phyloP scores from a whole-genome alignment of 2,888 invertebrate species.

The Agonopterix alstromeriana region DNA sequence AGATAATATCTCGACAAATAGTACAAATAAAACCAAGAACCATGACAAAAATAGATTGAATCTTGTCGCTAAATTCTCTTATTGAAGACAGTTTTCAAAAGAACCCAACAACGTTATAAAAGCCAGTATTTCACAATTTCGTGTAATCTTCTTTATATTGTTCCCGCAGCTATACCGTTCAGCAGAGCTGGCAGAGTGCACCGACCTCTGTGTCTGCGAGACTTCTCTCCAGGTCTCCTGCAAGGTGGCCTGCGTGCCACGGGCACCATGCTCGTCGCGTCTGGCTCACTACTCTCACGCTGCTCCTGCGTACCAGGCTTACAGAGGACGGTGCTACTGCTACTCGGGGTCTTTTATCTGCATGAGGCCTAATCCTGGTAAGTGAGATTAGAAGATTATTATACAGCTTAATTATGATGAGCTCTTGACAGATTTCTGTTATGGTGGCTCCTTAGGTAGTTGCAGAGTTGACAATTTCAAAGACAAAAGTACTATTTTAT shows the following conservation, averaged over 20 bases:
- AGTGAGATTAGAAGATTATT: conserved; percentile 6
- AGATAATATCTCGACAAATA: too few relatives aligned
- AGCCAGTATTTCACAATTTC: too few relatives aligned
- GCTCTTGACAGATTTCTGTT: too few relatives aligned
- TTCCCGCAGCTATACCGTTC: conserved; percentile 84
- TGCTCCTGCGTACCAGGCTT: conserved; percentile 93
- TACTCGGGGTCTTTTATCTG: conserved; percentile 95
- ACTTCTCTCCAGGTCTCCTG: conserved; percentile 86
- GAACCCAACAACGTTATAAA: too few relatives aligned
- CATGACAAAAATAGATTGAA: too few relatives aligned
- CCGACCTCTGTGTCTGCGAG: conserved; percentile 92
- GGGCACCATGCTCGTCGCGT: conserved; percentile 91
- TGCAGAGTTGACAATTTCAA: too few relatives aligned
- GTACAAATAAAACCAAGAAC: too few relatives aligned
- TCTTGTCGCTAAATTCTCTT: too few relatives aligned
- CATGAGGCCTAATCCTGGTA: conserved; percentile 85
- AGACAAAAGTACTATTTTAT: too few relatives aligned
- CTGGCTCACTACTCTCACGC: conserved; percentile 94
- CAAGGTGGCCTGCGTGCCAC: conserved; percentile 91
- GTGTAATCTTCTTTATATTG: not conserved
- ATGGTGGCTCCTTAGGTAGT: too few relatives aligned
- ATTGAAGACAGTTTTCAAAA: too few relatives aligned
- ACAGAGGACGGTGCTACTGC: conserved; percentile 91
- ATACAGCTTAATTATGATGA: too few relatives aligned
- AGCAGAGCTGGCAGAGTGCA: conserved; percentile 90